Evolutionary conservation across 2,113 vertebrate species (phyloP), one percentile per base, ranked within the genome.

Genomic region (Mesocricetus auratus): DNA sequence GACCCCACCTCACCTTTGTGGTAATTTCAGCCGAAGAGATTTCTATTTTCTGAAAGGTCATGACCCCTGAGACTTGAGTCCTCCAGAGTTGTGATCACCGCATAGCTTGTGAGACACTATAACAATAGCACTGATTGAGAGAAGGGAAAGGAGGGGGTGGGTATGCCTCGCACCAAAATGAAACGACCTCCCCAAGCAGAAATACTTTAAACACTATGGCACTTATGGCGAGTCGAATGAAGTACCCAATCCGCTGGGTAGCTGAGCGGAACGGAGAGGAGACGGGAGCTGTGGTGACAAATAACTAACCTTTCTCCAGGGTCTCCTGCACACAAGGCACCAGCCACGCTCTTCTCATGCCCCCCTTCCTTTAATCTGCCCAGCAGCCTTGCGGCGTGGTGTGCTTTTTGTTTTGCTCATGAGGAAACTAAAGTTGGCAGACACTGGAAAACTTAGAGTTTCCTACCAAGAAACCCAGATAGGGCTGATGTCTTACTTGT

Each of bases 1-100:
- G n/a, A n/a, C n/a, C n/a, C n/a, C n/a, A 39, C 31, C 77, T 95
- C 92, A 94, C 89, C 82, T 97, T 96, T 91, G 68, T 45, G 39
- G 22, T 75, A 68, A 97, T 86, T 95, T 93, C 36, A 95, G n/a
- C 66, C 71, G 42, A 64, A 93, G 74, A 93, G 53, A 62, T 22
- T 83, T 96, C 81, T 93, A 86, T 95, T 96, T 97, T 89, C 96
- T 96, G 58, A 94, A 95, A 96, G 94, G 74, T 93, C 97, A 66
- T 90, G 64, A 96, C 58, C 73, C 56, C 39, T 85, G 79, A 64
- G 91, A 91, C 89, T 90, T 90, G 31, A 29, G 0, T 88, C 19
- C 58, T 79, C 94, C 3, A 7, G 24, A 94, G 29, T 60, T 86
- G 60, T 93, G 71, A 97, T 96, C 64, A 36, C 39, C 29, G 19